These are phyloP conservation scores for Drosophila sp. DNA, from an alignment of 1,140 invertebrate genomes.

Conservation along the genomic window DNA sequence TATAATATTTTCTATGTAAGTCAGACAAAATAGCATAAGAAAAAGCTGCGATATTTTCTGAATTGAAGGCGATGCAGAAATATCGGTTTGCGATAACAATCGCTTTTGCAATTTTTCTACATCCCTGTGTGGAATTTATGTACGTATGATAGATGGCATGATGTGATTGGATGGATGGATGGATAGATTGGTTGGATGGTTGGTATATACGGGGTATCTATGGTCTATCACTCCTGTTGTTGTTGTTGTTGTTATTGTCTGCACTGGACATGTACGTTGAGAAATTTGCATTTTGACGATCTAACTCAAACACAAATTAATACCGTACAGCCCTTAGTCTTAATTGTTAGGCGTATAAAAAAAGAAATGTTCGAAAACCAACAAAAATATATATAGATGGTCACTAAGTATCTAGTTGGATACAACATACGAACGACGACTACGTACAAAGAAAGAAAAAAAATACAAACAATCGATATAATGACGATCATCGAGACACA, in stretches of 20 bases:
- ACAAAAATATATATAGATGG: constrained; percentile 8
- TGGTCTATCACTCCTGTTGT: not conserved
- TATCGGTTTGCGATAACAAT: not conserved
- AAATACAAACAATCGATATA: not conserved
- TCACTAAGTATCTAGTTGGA: not conserved
- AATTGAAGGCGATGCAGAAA: not conserved
- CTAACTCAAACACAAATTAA: constrained; percentile 56
- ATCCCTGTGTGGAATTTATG: too few species aligned
- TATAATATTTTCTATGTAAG: constrained; percentile 8
- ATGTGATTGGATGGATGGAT: too few species aligned
- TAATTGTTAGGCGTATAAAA: constrained; percentile 51
- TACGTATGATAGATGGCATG: too few species aligned
- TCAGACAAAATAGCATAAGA: not conserved
- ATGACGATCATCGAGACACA: not conserved
- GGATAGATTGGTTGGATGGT: too few species aligned
- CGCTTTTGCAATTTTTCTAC: too few species aligned
- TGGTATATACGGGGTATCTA: not conserved
- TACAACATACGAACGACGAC: constrained; percentile 5
- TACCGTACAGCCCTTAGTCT: constrained; percentile 40
- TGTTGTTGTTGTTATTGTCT: not conserved
- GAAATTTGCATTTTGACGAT: constrained; percentile 4
- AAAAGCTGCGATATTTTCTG: not conserved
- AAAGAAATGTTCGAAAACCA: constrained; percentile 75
- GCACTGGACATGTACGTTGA: not conserved
- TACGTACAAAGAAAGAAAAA: not conserved